These are phyloP conservation scores for Sarcophilus harrisii DNA, from an alignment of 2,797 vertebrate genomes.

Conservation along the genomic window DNA sequence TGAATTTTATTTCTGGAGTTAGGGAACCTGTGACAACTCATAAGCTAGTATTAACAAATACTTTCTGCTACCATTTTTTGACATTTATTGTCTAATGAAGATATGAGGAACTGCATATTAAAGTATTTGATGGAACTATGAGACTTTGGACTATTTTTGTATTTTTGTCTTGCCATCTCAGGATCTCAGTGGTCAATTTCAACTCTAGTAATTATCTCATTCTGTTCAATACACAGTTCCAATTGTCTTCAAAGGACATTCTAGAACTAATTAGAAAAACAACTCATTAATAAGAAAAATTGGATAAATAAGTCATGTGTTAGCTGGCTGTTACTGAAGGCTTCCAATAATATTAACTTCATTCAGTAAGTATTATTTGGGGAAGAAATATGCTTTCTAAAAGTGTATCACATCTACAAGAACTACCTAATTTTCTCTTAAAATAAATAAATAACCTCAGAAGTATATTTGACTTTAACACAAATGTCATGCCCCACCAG, in stretches of 20 bases:
- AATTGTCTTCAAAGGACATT: slow-evolving; percentile 10
- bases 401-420: neutral
- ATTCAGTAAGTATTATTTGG: slow-evolving; percentile 41
- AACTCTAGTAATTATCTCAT: neutral
- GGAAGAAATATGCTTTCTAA: slow-evolving; percentile 16
- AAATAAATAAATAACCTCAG: slow-evolving; percentile 73
- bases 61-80: slow-evolving; percentile 34
- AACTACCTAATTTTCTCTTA: slow-evolving; percentile 69
- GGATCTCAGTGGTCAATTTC: neutral
- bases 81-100: neutral
- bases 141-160: neutral
- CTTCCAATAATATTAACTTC: slow-evolving; percentile 26
- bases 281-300: neutral
- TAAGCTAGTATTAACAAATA: slow-evolving; percentile 24
- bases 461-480: slow-evolving; percentile 73
- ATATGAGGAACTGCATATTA: neutral
- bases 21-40: neutral
- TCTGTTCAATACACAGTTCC: slow-evolving; percentile 8
- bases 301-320: slow-evolving; percentile 42
- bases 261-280: slow-evolving; percentile 6
- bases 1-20: slow-evolving; percentile 50
- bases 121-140: slow-evolving; percentile 29
- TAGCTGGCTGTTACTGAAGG: neutral
- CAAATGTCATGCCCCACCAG: slow-evolving; percentile 74
- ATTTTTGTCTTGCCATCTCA: neutral